A percentile compares a stretch with the other conserved stretches of the same genome.
Evolutionary conservation across 2,797 vertebrate species (phyloP).

Genomic region (Hydrolagus colliei): DNA sequence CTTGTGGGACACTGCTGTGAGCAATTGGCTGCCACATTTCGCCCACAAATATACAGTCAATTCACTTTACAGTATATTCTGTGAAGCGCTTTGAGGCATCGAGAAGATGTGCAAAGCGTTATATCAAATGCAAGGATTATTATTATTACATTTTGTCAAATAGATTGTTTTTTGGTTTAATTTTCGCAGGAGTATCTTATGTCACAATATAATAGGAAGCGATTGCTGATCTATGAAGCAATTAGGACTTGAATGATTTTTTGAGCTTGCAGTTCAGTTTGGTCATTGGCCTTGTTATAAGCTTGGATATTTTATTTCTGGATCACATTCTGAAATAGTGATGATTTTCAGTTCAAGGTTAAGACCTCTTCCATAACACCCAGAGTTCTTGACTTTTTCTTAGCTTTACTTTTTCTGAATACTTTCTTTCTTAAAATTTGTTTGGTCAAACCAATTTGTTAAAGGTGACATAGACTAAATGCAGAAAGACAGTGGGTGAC

Average conservation of each 20-base stretch:
- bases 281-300: not conserved
- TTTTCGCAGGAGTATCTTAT: not conserved
- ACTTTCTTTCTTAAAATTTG: too few species aligned
- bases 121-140: too few species aligned
- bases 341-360: not conserved
- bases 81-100: too few species aligned
- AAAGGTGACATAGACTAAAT: too few species aligned
- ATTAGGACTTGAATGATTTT: not conserved
- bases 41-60: too few species aligned
- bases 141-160: not conserved
- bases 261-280: not conserved
- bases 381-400: conserved; percentile 8
- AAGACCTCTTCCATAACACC: not conserved
- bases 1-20: too few species aligned
- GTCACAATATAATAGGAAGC: not conserved
- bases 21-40: too few species aligned
- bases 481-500: too few species aligned
- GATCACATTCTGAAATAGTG: not conserved
- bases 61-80: too few species aligned
- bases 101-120: too few species aligned
- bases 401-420: not conserved
- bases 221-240: not conserved
- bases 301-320: not conserved
- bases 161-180: not conserved
- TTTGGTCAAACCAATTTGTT: too few species aligned